Percentiles rank a stretch among this genome's conserved stretches.
These are phyloP conservation scores for Psittacula echo DNA, from an alignment of 2,797 vertebrate species.

Conservation along the genomic window DNA sequence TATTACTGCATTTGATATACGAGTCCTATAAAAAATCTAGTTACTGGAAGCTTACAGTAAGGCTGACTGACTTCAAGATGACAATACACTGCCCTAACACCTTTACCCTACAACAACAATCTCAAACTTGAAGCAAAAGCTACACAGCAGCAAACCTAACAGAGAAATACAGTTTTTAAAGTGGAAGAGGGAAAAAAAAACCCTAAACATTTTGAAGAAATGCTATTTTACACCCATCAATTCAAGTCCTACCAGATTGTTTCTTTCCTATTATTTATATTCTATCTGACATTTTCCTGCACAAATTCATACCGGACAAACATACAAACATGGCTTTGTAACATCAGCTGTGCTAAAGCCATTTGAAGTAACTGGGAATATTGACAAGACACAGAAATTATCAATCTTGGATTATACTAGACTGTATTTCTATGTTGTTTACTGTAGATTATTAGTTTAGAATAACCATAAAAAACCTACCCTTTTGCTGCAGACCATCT, in stretches of 20 bases:
- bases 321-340: background rate
- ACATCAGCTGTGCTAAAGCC: background rate
- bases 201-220: background rate
- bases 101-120: background rate
- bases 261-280: background rate
- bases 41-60: background rate
- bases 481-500: constrained; percentile 98
- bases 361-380: background rate
- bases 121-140: background rate
- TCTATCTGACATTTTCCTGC: background rate
- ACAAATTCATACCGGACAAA: background rate
- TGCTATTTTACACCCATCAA: background rate
- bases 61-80: background rate
- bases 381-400: background rate
- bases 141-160: background rate
- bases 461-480: constrained; percentile 73
- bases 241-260: background rate
- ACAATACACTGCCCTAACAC: background rate
- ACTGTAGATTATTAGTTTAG: background rate
- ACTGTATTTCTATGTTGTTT: background rate
- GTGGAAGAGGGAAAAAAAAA: background rate
- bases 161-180: background rate
- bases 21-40: background rate
- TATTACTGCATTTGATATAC: background rate
- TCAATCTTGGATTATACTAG: background rate